Conservation (phyloP, 2,113 vertebrate genomes). For the Rafetus swinhoei region DNA sequence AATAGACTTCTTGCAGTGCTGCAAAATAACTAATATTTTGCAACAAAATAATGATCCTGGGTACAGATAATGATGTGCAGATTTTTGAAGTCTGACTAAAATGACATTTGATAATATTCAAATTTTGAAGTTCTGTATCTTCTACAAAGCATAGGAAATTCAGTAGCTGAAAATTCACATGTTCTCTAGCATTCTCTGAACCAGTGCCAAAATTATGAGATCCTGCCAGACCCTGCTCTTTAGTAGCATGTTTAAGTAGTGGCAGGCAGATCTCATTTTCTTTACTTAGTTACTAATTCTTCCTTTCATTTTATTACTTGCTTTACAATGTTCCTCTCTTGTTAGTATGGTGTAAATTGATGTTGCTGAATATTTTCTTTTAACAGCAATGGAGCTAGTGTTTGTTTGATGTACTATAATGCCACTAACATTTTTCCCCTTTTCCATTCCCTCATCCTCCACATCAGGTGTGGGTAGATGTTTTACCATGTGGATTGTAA, state of each 20-base stretch:
- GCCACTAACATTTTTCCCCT: background rate
- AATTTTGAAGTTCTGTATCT: slow-evolving; percentile 4
- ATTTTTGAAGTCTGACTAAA: background rate
- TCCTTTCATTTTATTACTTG: slow-evolving; percentile 18
- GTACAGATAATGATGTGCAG: background rate
- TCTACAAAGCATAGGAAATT: background rate
- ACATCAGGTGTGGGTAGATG: fast-evolving
- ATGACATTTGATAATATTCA: background rate
- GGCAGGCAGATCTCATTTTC: slow-evolving; percentile 12
- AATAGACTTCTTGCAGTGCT: background rate
- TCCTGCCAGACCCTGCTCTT: slow-evolving; percentile 10
- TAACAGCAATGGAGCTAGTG: background rate
- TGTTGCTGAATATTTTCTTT: background rate
- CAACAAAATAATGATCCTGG: background rate
- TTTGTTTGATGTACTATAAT: background rate
- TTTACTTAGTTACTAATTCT: slow-evolving; percentile 31
- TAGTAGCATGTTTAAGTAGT: background rate
- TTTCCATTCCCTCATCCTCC: background rate
- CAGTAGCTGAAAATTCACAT: slow-evolving; percentile 14
- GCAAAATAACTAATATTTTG: background rate
- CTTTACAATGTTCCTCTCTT: slow-evolving; percentile 2
- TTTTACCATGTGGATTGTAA: background rate
- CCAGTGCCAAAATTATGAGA: background rate
- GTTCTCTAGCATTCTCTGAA: slow-evolving; percentile 24
- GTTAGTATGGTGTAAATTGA: background rate